These are phyloP conservation scores for Hapalemur alaotrensis DNA, from an alignment of 2,797 vertebrate genomes.

Conservation along the genomic window DNA sequence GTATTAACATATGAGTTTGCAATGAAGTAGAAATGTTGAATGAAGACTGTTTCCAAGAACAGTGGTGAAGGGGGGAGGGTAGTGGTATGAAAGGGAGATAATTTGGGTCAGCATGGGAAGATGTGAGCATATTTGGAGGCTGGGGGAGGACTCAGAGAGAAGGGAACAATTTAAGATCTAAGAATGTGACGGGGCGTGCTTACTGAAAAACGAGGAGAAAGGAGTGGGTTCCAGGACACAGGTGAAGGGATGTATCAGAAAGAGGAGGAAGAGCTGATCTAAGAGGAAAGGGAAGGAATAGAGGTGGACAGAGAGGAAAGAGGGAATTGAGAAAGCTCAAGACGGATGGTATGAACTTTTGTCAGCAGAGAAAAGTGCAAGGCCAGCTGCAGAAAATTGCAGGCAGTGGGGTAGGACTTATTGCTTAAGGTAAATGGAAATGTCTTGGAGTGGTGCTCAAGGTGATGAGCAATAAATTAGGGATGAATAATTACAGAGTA, in stretches of 20 bases:
- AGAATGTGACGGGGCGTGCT: fast-evolving
- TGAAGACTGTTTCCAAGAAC: not conserved
- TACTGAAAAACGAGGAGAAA: not conserved
- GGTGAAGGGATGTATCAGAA: fast-evolving
- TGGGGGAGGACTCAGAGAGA: not conserved
- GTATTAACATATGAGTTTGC: not conserved
- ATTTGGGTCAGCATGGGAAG: not conserved
- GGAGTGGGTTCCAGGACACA: not conserved
- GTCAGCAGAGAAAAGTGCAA: not conserved
- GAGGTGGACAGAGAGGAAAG: not conserved
- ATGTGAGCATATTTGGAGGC: not conserved
- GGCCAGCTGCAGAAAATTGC: not conserved
- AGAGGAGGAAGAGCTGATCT: too few species aligned
- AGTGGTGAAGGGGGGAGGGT: not conserved
- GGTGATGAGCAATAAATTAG: not conserved
- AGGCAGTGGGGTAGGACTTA: not conserved
- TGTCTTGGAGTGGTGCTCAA: not conserved
- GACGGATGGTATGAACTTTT: not conserved
- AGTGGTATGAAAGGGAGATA: not conserved
- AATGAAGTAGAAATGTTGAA: not conserved
- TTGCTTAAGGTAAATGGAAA: not conserved
- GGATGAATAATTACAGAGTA: not conserved
- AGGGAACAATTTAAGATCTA: not conserved
- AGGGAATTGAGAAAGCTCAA: not conserved
- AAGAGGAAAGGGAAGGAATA: not conserved